These are phyloP conservation scores for Clepsis dumicolana DNA, from an alignment of 2,888 invertebrate genomes.

Conservation along the genomic window DNA sequence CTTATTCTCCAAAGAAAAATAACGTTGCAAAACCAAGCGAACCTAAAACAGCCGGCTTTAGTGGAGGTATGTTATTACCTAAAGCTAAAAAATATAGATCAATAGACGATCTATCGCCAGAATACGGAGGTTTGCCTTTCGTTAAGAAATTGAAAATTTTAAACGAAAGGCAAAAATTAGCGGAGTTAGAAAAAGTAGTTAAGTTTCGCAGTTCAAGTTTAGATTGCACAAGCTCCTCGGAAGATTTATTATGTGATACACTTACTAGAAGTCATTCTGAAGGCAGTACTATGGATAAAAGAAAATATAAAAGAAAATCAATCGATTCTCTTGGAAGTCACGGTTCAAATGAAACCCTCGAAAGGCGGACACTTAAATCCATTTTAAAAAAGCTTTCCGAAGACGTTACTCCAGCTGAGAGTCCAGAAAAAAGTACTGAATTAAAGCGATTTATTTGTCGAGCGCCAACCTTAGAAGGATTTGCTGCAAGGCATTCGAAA, in stretches of 20 bases:
- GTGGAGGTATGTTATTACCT: conserved; percentile 67
- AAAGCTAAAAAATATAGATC: conserved; percentile 91
- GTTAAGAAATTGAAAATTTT: conserved; percentile 95
- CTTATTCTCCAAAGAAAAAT: conserved; percentile 73
- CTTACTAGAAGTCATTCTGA: conserved; percentile 93
- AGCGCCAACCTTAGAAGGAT: conserved; percentile 95
- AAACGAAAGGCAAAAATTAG: conserved; percentile 94
- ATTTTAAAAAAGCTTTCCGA: conserved; percentile 94
- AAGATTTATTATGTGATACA: conserved; percentile 84
- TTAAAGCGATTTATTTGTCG: conserved; percentile 88
- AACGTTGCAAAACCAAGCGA: conserved; percentile 59
- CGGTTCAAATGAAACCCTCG: conserved; percentile 92
- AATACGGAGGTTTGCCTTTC: conserved; percentile 94
- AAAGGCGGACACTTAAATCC: conserved; percentile 93
- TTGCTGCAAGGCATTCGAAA: conserved; percentile 95
- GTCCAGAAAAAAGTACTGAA: conserved; percentile 85
- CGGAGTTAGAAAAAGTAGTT: conserved; percentile 92
- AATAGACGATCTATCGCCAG: conserved; percentile 95
- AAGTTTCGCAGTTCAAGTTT: conserved; percentile 92
- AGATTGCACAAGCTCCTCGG: conserved; percentile 89
- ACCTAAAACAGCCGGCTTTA: conserved; percentile 55
- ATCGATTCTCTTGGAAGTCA: conserved; percentile 71
- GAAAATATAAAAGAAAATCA: conserved; percentile 79
- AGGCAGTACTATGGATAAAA: conserved; percentile 91
- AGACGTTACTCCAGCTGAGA: conserved; percentile 83